A percentile compares a stretch with the other conserved stretches of the same genome.
phyloP scores from a whole-genome alignment of 53 echinoderm and acorn worm species.

The Zoroaster sp. region DNA sequence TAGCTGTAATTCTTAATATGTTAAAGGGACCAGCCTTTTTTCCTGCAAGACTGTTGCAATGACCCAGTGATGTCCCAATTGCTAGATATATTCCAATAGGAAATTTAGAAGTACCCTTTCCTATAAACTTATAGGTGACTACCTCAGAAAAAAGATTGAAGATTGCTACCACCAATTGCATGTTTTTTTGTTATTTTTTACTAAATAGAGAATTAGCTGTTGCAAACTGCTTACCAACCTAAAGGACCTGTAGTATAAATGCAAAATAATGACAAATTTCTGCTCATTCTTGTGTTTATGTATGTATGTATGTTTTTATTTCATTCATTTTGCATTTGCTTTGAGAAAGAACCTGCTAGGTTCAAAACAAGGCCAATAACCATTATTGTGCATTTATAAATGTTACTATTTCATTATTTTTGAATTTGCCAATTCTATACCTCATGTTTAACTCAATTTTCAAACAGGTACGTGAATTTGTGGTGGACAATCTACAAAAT shows the following conservation, averaged over 20 bases:
- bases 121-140: too few species aligned
- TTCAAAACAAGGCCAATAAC: not conserved
- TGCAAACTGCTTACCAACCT: too few species aligned
- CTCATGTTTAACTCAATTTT: not conserved
- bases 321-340: not conserved
- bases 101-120: too few species aligned
- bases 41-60: too few species aligned
- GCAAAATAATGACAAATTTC: too few species aligned
- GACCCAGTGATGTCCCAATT: too few species aligned
- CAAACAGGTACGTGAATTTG: conserved; percentile 6
- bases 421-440: not conserved
- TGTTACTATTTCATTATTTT: not conserved
- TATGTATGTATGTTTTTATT: not conserved
- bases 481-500: not conserved
- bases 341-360: not conserved
- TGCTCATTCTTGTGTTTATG: not conserved
- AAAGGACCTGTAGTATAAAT: too few species aligned
- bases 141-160: too few species aligned
- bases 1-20: not conserved
- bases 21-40: not conserved
- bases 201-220: too few species aligned
- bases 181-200: too few species aligned
- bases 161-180: too few species aligned
- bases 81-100: too few species aligned
- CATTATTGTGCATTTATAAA: not conserved